These are phyloP conservation scores for Yasuhikotakia modesta DNA, from an alignment of 2,797 vertebrate species.

Conservation along the genomic window DNA sequence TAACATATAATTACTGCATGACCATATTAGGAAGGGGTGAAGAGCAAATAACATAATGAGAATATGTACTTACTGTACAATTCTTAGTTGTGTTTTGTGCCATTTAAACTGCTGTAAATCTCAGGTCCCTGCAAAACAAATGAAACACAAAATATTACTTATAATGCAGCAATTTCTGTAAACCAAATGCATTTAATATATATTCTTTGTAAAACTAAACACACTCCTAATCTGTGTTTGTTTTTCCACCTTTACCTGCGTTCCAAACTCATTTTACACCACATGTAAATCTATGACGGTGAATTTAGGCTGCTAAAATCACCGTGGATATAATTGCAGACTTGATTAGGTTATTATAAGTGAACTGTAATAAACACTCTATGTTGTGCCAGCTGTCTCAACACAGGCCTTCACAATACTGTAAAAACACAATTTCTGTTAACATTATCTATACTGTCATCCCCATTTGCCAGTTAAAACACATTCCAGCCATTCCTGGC, in stretches of 20 bases:
- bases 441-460: slow-evolving; percentile 47
- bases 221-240: not conserved
- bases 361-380: not conserved
- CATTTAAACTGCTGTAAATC: not conserved
- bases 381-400: not conserved
- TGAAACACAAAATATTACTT: not conserved
- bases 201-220: not conserved
- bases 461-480: slow-evolving; percentile 30
- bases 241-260: not conserved
- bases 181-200: not conserved
- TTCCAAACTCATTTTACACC: not conserved
- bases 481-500: slow-evolving; percentile 50
- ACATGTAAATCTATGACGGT: not conserved
- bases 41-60: not conserved
- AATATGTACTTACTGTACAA: slow-evolving; percentile 34
- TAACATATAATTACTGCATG: slow-evolving; percentile 5
- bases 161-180: too few species aligned
- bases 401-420: not conserved
- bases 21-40: slow-evolving; percentile 5
- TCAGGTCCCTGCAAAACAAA: slow-evolving; percentile 20
- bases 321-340: not conserved
- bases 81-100: not conserved
- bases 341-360: not conserved
- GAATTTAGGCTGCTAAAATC: not conserved
- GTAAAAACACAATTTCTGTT: slow-evolving; percentile 26